Evolutionary conservation across 92 coral and sea anemone genomes (phyloP).

Genomic region (Galaxea fascicularis): DNA sequence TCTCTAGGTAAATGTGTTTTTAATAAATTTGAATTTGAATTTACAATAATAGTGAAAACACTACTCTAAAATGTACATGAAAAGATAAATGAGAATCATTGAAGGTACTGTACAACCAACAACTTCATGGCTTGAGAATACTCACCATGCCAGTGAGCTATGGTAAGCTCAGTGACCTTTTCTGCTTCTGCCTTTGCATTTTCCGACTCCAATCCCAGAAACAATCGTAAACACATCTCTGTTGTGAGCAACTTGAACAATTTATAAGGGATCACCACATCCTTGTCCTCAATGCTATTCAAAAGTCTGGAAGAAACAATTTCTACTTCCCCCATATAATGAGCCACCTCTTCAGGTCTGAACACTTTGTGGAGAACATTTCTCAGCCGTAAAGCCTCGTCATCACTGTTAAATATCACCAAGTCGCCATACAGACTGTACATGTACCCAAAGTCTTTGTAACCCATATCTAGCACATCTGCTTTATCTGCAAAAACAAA

Average conservation of each 20-base stretch:
- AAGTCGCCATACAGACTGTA: constrained; percentile 94
- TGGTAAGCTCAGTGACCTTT: constrained; percentile 82
- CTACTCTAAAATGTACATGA: too few relatives aligned
- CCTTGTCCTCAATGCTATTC: constrained; percentile 66
- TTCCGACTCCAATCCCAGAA: constrained; percentile 92
- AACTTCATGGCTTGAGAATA: background rate
- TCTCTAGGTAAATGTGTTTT: too few relatives aligned
- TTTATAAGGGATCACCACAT: constrained; percentile 74
- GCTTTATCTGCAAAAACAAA: constrained; percentile 69
- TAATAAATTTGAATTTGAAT: too few relatives aligned
- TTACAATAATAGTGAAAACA: too few relatives aligned
- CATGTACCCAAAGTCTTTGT: constrained; percentile 99
- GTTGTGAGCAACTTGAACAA: constrained; percentile 88
- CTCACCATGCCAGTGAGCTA: constrained; percentile 98
- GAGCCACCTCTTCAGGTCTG: constrained; percentile 79
- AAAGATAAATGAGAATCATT: too few relatives aligned
- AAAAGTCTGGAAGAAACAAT: constrained; percentile 73
- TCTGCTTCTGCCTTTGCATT: constrained; percentile 74
- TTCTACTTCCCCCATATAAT: constrained; percentile 78
- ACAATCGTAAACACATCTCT: constrained; percentile 85
- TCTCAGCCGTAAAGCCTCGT: constrained; percentile 85
- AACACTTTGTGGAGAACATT: constrained; percentile 79
- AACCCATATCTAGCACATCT: constrained; percentile 88
- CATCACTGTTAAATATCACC: constrained; percentile 85
- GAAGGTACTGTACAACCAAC: too few relatives aligned